Conservation (phyloP, 2,888 invertebrate species). For the Plagodis dolabraria region DNA sequence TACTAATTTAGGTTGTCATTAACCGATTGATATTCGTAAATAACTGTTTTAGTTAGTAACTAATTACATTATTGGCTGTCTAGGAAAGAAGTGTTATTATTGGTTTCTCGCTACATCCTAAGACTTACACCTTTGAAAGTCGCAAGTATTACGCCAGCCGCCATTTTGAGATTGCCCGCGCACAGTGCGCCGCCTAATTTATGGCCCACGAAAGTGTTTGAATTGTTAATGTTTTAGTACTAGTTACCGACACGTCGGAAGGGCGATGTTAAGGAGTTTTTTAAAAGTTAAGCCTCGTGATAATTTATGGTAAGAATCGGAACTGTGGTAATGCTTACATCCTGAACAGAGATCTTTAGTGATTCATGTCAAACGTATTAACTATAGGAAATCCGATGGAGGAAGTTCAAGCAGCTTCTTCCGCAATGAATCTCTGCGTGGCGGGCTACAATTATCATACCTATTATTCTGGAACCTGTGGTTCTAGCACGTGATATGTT, state of each 20-base stretch:
- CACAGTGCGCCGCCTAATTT: slow-evolving; percentile 70
- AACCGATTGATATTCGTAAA: no score
- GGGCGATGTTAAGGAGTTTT: slow-evolving; percentile 29
- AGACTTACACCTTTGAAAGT: slow-evolving; percentile 43
- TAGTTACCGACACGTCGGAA: slow-evolving; percentile 47
- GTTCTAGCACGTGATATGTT: no score
- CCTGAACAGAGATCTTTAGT: slow-evolving; percentile 9
- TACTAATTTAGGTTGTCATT: no score
- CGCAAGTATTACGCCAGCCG: slow-evolving; percentile 64
- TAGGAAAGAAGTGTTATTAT: no score
- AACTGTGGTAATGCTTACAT: slow-evolving; percentile 17
- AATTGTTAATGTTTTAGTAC: slow-evolving; percentile 72
- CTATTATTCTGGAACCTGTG: no score
- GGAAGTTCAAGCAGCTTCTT: no score
- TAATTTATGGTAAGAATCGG: slow-evolving; percentile 20
- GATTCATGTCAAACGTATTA: no score
- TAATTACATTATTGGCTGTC: no score
- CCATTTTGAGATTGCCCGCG: slow-evolving; percentile 74
- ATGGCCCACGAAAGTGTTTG: slow-evolving; percentile 77
- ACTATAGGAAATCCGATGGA: no score
- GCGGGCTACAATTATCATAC: no score
- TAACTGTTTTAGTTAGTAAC: no score
- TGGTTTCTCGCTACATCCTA: slow-evolving; percentile 31
- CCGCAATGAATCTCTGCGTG: no score
- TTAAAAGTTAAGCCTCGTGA: slow-evolving; percentile 17